These are phyloP conservation scores for Poecile atricapillus DNA, from an alignment of 2,113 vertebrate genomes.

Conservation along the genomic window DNA sequence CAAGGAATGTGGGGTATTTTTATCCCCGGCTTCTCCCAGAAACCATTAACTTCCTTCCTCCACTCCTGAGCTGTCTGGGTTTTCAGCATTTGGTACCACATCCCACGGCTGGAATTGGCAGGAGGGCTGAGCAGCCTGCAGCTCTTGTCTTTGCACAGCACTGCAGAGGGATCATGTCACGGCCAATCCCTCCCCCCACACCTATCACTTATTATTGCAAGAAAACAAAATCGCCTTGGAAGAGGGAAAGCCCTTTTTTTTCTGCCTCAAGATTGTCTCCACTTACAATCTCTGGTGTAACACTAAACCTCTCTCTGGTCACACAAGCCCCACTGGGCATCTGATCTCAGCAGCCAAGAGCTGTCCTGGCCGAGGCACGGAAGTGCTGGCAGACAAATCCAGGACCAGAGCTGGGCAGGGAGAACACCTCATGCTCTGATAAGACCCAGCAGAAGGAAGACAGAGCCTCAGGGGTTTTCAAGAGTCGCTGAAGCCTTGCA, in stretches of 20 bases:
- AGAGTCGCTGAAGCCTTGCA: background rate
- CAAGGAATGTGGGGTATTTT: background rate
- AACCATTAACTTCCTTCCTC: background rate
- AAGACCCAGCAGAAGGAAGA: constrained; percentile 11
- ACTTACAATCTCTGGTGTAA: background rate
- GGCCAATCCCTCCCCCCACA: background rate
- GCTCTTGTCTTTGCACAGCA: background rate
- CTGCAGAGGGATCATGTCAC: background rate
- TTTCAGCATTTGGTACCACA: background rate
- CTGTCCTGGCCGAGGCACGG: background rate
- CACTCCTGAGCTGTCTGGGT: background rate
- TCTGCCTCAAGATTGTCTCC: background rate
- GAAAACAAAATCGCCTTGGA: background rate
- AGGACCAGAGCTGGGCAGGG: background rate
- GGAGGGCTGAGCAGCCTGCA: background rate
- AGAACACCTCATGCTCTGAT: background rate
- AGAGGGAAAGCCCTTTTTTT: background rate
- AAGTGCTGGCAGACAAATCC: background rate
- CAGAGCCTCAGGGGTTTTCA: background rate
- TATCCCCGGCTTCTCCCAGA: background rate
- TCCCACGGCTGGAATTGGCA: background rate
- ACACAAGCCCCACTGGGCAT: background rate
- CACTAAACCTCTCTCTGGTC: background rate
- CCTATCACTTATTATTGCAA: background rate
- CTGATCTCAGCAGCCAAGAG: background rate